These are phyloP conservation scores for Genyomyrus donnyi DNA, from an alignment of 2,113 vertebrate genomes.

Conservation along the genomic window DNA sequence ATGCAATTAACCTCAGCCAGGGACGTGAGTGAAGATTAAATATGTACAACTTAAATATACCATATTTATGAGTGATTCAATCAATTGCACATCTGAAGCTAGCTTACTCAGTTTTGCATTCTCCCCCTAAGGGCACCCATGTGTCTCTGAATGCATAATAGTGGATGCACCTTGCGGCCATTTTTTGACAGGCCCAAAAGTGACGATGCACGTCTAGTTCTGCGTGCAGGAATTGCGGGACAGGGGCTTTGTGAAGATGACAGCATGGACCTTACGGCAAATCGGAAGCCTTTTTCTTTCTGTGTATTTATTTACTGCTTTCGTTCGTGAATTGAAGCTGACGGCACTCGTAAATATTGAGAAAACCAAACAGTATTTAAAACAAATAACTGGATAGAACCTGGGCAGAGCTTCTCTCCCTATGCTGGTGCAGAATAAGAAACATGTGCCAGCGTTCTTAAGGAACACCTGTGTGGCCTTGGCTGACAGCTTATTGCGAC, in stretches of 20 bases:
- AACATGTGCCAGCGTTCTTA: not conserved
- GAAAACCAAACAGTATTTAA: not conserved
- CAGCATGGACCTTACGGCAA: not conserved
- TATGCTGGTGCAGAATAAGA: not conserved
- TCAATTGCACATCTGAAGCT: conserved; percentile 19
- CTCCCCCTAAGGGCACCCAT: not conserved
- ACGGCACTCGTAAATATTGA: not conserved
- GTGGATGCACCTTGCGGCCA: not conserved
- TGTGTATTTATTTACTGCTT: not conserved
- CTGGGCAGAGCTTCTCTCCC: not conserved
- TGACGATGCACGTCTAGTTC: not conserved
- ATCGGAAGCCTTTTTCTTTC: not conserved
- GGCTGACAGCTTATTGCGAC: not conserved
- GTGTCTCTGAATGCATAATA: not conserved
- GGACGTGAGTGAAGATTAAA: conserved; percentile 29
- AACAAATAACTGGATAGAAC: not conserved
- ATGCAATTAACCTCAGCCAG: conserved; percentile 30
- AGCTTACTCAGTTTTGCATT: not conserved
- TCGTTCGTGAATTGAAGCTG: not conserved
- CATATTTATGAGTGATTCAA: not conserved
- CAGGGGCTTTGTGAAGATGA: not conserved
- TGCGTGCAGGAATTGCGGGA: not conserved
- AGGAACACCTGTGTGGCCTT: not conserved
- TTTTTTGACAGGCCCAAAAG: not conserved
- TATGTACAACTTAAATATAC: conserved; percentile 18